These are phyloP conservation scores for Drepana arcuata DNA, from an alignment of 1,140 invertebrate species.

Conservation along the genomic window DNA sequence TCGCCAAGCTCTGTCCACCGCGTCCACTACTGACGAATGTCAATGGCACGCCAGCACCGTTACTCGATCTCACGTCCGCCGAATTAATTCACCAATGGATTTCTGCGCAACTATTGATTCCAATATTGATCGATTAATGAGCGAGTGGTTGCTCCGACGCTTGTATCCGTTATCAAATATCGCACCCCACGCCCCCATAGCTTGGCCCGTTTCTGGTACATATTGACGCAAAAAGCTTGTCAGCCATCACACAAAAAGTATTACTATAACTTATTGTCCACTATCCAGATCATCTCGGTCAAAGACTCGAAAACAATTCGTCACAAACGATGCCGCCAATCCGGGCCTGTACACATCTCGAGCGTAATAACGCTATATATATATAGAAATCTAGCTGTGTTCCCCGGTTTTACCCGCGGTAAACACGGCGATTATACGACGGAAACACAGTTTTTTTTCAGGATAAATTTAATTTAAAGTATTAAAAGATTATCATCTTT, in stretches of 20 bases:
- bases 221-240: conserved; percentile 37
- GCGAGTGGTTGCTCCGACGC: conserved; percentile 45
- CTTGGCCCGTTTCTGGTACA: too few species aligned
- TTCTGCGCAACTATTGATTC: conserved; percentile 53
- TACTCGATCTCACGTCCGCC: conserved; percentile 61
- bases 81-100: conserved; percentile 66
- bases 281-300: conserved; percentile 31
- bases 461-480: too few species aligned
- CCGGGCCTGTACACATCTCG: too few species aligned
- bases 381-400: too few species aligned
- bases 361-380: too few species aligned
- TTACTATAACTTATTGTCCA: conserved; percentile 17
- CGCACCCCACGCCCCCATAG: conserved; percentile 26
- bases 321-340: conserved; percentile 19
- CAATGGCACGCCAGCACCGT: conserved; percentile 66
- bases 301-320: conserved; percentile 33
- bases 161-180: conserved; percentile 43
- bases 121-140: conserved; percentile 50
- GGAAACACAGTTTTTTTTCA: too few species aligned
- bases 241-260: conserved; percentile 29
- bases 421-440: too few species aligned
- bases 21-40: conserved; percentile 61
- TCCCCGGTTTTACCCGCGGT: conserved; percentile 8
- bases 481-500: too few species aligned
- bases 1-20: too few species aligned